phyloP scores from a whole-genome alignment of 2,888 invertebrate species.

The Microdon myrmicae region DNA sequence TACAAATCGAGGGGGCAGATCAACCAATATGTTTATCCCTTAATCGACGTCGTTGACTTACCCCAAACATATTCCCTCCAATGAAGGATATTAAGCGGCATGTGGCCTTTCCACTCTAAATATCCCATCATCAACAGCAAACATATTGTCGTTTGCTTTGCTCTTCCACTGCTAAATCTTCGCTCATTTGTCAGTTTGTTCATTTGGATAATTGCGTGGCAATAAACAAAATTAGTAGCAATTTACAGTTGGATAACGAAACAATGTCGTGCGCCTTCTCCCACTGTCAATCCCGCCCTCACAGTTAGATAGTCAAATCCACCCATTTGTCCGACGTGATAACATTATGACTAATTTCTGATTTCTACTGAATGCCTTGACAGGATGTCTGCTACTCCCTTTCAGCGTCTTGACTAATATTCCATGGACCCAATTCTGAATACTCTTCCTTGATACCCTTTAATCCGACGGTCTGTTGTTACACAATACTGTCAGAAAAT shows the following conservation, averaged over 20 bases:
- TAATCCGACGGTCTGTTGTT: constrained; percentile 11
- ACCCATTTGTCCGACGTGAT: constrained; percentile 37
- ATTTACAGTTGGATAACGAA: constrained; percentile 60
- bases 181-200: constrained; percentile 66
- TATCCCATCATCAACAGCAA: constrained; percentile 16
- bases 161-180: constrained; percentile 40
- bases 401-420: constrained; percentile 30
- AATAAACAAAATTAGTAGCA: constrained; percentile 66
- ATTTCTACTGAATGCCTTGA: constrained; percentile 33
- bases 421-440: constrained; percentile 26
- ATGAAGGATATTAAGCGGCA: constrained; percentile 47
- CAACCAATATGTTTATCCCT: no score
- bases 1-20: no score
- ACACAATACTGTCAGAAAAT: constrained; percentile 26
- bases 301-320: constrained; percentile 22
- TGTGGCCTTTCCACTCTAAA: constrained; percentile 51
- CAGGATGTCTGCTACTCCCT: constrained; percentile 24
- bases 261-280: constrained; percentile 21
- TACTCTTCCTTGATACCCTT: constrained; percentile 43
- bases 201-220: constrained; percentile 66
- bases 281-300: constrained; percentile 1
- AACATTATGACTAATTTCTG: constrained; percentile 48
- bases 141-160: constrained; percentile 29
- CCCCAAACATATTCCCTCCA: constrained; percentile 17
- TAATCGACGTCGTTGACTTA: constrained; percentile 38